Evolutionary conservation across 53 echinoderm and acorn worm species (phyloP).

Genomic region (Luidia sarsii): DNA sequence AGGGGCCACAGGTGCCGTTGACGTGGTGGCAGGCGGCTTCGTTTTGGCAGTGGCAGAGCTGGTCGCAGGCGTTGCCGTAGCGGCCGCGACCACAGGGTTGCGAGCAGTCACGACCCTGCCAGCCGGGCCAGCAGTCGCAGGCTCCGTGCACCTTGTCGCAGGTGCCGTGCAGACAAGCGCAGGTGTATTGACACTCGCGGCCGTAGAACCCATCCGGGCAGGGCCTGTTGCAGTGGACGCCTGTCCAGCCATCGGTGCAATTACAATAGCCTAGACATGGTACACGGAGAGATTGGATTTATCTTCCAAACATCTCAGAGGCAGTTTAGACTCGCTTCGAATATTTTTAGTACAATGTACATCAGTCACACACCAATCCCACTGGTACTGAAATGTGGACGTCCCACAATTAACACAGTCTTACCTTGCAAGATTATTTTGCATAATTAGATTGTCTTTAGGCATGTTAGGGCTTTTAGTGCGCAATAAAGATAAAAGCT

Average conservation of each 20-base stretch:
- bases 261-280: slow-evolving; percentile 59
- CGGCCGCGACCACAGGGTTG: slow-evolving; percentile 42
- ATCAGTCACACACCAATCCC: no score
- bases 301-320: no score
- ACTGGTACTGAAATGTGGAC: no score
- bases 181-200: slow-evolving; percentile 43
- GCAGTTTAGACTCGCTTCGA: no score
- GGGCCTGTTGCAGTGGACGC: slow-evolving; percentile 34
- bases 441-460: no score
- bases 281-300: no score
- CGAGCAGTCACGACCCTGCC: slow-evolving; percentile 58
- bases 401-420: no score
- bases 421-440: no score
- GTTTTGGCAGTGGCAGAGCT: slow-evolving; percentile 59
- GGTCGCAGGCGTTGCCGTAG: slow-evolving; percentile 54
- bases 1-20: slow-evolving; percentile 59
- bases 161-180: slow-evolving; percentile 60
- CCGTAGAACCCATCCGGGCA: slow-evolving; percentile 64
- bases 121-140: slow-evolving; percentile 69
- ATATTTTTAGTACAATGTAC: no score
- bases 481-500: no score
- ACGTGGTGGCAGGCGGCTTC: slow-evolving; percentile 43
- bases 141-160: slow-evolving; percentile 57
- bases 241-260: slow-evolving; percentile 68
- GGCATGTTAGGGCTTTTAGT: no score